phyloP scores from a whole-genome alignment of 2,888 invertebrate species.

The Leucoma salicis region DNA sequence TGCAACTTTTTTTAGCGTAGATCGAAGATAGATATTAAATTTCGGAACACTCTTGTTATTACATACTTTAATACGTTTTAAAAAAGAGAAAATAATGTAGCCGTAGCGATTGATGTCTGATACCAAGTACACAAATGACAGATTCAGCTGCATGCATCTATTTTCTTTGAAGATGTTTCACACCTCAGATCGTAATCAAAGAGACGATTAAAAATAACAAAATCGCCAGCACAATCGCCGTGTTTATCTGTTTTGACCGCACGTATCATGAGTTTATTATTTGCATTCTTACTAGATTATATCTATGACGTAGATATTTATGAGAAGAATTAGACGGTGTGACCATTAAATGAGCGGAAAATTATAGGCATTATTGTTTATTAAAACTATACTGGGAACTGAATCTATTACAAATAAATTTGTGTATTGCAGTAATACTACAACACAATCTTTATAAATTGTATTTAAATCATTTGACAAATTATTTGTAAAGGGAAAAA shows the following conservation, averaged over 20 bases:
- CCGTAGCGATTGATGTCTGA: slow-evolving; percentile 11
- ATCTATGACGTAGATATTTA: slow-evolving; percentile 45
- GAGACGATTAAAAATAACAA: slow-evolving; percentile 35
- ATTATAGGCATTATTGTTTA: too few relatives aligned
- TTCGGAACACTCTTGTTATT: too few relatives aligned
- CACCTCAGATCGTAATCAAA: slow-evolving; percentile 33
- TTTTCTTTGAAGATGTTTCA: slow-evolving; percentile 21
- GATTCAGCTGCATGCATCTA: slow-evolving; percentile 24
- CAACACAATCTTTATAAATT: too few relatives aligned
- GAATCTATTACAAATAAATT: too few relatives aligned
- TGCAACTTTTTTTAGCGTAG: too few relatives aligned
- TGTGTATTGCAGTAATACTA: too few relatives aligned
- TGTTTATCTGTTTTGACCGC: slow-evolving; percentile 64
- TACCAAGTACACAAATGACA: slow-evolving; percentile 10
- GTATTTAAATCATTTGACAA: too few relatives aligned
- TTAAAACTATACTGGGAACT: too few relatives aligned
- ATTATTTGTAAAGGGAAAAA: too few relatives aligned
- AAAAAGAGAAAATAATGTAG: too few relatives aligned
- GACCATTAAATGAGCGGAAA: slow-evolving; percentile 18
- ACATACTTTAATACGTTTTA: too few relatives aligned
- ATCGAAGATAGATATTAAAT: too few relatives aligned
- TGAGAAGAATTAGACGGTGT: slow-evolving; percentile 16
- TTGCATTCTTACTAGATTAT: slow-evolving; percentile 39
- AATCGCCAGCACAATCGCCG: slow-evolving; percentile 35
- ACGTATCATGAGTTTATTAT: slow-evolving; percentile 41